These are phyloP conservation scores for Mimas tiliae DNA, from an alignment of 2,888 invertebrate genomes.

Conservation along the genomic window DNA sequence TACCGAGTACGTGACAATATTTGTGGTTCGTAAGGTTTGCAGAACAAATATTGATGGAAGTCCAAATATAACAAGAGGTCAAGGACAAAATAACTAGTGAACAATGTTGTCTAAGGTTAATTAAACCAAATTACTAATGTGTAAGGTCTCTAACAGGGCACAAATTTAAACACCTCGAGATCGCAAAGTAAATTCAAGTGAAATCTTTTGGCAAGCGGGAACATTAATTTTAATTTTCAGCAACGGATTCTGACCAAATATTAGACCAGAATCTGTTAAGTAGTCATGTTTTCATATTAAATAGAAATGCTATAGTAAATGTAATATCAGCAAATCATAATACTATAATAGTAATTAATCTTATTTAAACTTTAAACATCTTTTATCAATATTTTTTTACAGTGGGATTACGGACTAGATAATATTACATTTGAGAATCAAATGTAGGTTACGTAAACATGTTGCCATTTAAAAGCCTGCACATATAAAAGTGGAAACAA, in stretches of 20 bases:
- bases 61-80: not conserved
- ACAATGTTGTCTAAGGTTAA: not conserved
- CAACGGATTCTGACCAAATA: conserved; percentile 14
- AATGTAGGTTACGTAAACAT: no score
- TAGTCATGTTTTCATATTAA: not conserved
- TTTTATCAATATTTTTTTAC: no score
- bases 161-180: not conserved
- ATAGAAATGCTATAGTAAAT: not conserved
- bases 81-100: not conserved
- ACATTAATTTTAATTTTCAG: conserved; percentile 18
- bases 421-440: no score
- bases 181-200: not conserved
- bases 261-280: no score
- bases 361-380: no score
- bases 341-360: no score
- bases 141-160: not conserved
- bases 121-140: conserved; percentile 14
- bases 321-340: no score
- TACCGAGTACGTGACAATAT: not conserved
- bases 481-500: no score
- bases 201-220: conserved; percentile 3
- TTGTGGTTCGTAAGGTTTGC: conserved; percentile 1
- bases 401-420: no score
- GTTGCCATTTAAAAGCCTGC: no score
- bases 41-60: conserved; percentile 15